Evolutionary conservation across 2,113 vertebrate genomes (phyloP).

Genomic region (Parotia lawesii): DNA sequence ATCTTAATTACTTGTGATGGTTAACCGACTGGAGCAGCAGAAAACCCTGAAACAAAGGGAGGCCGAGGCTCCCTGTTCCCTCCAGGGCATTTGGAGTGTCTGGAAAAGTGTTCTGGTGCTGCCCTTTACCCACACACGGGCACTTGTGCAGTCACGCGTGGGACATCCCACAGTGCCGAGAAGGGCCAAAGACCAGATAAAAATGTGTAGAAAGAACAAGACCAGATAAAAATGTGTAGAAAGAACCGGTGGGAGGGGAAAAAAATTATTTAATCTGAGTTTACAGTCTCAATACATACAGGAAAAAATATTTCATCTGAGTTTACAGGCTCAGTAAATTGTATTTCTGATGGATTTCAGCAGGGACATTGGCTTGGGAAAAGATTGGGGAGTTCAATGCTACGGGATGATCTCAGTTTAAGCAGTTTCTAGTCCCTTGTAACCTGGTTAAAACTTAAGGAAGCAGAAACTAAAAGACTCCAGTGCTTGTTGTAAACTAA

Average conservation of each 20-base stretch:
- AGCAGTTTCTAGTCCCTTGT: neutral
- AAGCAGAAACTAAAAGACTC: neutral
- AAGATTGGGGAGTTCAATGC: accelerated
- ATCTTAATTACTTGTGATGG: slow-evolving; percentile 46
- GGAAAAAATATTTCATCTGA: neutral
- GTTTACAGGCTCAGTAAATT: neutral
- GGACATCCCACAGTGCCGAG: neutral
- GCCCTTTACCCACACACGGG: neutral
- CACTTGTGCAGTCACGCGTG: neutral
- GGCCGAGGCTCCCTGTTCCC: neutral
- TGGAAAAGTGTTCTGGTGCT: neutral
- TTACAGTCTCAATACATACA: neutral
- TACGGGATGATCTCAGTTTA: neutral
- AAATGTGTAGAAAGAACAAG: neutral
- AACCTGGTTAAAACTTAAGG: neutral
- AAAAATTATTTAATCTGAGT: neutral
- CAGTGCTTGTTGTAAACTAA: neutral
- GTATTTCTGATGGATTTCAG: neutral
- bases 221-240: neutral
- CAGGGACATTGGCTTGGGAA: neutral
- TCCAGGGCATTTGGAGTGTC: neutral
- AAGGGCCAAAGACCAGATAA: neutral
- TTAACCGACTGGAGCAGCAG: neutral
- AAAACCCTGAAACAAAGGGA: neutral
- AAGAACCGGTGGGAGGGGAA: neutral